Conservation (phyloP, 2,888 invertebrate species). For the Elegia similella region DNA sequence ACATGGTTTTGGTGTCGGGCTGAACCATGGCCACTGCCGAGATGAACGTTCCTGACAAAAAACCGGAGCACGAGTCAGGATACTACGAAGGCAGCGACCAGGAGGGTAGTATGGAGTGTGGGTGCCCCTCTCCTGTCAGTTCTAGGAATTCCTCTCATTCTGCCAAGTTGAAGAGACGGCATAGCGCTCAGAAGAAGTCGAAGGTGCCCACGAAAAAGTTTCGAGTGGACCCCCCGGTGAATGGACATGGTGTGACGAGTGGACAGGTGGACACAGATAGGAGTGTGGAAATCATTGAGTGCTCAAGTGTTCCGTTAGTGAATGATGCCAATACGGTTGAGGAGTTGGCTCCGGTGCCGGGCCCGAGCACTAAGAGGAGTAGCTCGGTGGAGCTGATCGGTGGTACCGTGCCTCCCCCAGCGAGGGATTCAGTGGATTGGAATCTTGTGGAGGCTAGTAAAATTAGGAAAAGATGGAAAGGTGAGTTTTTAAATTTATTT, state of each 20-base stretch:
- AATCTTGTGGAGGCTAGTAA: constrained; percentile 78
- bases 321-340: constrained; percentile 51
- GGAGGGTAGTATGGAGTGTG: constrained; percentile 82
- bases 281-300: constrained; percentile 69
- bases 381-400: constrained; percentile 73
- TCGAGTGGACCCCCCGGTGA: constrained; percentile 53
- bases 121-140: constrained; percentile 70
- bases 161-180: constrained; percentile 62
- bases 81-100: constrained; percentile 90
- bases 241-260: constrained; percentile 50
- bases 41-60: constrained; percentile 84
- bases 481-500: constrained; percentile 41
- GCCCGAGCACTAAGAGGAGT: constrained; percentile 61
- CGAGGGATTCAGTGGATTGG: constrained; percentile 73
- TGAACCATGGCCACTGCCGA: constrained; percentile 78
- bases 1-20: constrained; percentile 67
- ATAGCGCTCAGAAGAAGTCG: constrained; percentile 62
- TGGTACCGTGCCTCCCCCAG: constrained; percentile 66
- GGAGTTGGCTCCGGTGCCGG: constrained; percentile 51
- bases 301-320: constrained; percentile 42
- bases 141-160: constrained; percentile 74
- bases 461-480: constrained; percentile 79
- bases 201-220: constrained; percentile 60
- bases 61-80: constrained; percentile 90
- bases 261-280: constrained; percentile 47